These are phyloP conservation scores for Hippocampus mohnikei DNA, from an alignment of 2,113 vertebrate genomes.

Conservation along the genomic window DNA sequence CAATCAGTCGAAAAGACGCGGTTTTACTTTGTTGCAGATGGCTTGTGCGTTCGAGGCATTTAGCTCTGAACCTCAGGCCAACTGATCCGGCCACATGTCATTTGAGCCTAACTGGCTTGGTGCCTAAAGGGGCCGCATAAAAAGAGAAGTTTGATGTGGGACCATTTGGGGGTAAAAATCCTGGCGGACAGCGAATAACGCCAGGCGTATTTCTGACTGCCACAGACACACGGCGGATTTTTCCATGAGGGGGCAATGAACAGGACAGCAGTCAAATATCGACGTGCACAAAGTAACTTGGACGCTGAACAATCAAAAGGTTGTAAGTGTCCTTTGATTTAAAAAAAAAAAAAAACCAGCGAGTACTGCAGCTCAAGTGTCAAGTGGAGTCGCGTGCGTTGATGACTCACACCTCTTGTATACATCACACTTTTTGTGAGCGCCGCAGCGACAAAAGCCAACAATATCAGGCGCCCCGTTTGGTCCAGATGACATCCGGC, in stretches of 20 bases:
- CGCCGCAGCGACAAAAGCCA: neutral
- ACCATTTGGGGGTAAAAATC: too few relatives aligned
- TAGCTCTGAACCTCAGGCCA: neutral
- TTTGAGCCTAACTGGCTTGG: too few relatives aligned
- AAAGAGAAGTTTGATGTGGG: too few relatives aligned
- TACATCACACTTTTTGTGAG: neutral
- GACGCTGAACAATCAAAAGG: neutral
- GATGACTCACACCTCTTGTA: neutral
- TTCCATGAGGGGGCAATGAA: conserved; percentile 34
- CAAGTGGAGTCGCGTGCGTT: neutral
- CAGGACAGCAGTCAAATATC: neutral
- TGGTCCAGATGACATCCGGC: neutral
- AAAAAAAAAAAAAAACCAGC: too few relatives aligned
- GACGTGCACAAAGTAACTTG: too few relatives aligned
- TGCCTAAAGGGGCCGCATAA: too few relatives aligned
- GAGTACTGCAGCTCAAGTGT: too few relatives aligned
- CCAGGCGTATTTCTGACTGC: neutral
- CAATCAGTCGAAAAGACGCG: neutral
- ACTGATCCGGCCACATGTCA: too few relatives aligned
- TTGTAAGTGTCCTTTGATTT: too few relatives aligned
- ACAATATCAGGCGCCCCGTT: neutral
- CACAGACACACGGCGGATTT: conserved; percentile 9
- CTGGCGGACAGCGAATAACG: neutral
- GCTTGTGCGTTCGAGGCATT: neutral
- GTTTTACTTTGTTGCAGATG: neutral